A percentile compares a stretch with the other conserved stretches of the same genome.
Evolutionary conservation across 2,113 vertebrate genomes (phyloP).

Genomic region (Tragelaphus strepsiceros): DNA sequence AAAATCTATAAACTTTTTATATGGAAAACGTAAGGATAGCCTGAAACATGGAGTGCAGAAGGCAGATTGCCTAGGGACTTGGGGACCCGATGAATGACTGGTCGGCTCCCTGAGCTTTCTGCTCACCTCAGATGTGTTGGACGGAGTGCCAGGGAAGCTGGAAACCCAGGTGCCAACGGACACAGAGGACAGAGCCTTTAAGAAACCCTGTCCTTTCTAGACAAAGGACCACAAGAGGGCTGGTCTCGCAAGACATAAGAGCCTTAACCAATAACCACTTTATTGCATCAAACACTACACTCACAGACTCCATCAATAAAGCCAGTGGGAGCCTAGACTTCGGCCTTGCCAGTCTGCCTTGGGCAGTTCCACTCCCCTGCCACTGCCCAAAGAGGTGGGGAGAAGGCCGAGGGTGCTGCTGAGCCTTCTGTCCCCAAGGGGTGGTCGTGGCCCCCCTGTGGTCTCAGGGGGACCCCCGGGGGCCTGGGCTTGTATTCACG

Average conservation of each 20-base stretch:
- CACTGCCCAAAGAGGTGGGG: too few species aligned
- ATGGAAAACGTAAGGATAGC: neutral
- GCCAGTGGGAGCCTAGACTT: neutral
- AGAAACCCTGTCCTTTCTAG: neutral
- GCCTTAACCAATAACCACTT: neutral
- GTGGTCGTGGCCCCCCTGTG: neutral
- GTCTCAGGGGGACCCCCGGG: neutral
- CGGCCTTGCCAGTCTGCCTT: rapidly evolving
- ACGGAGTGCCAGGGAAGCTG: neutral
- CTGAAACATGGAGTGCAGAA: neutral
- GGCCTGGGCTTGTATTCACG: neutral
- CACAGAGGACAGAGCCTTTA: neutral
- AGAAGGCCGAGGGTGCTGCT: neutral
- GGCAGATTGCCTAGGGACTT: neutral
- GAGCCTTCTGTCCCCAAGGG: neutral
- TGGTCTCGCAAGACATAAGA: neutral
- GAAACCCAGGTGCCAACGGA: neutral
- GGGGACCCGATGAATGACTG: neutral
- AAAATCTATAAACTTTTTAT: neutral
- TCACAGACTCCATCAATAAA: neutral
- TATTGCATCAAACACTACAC: neutral
- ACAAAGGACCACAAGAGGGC: neutral
- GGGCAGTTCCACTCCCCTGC: neutral
- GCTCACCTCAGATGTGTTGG: neutral
- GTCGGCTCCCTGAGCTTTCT: neutral